A percentile compares a stretch with the other conserved stretches of the same genome.
These are phyloP conservation scores for Trochalopteron elliotii DNA, from an alignment of 2,113 vertebrate species.

Conservation along the genomic window DNA sequence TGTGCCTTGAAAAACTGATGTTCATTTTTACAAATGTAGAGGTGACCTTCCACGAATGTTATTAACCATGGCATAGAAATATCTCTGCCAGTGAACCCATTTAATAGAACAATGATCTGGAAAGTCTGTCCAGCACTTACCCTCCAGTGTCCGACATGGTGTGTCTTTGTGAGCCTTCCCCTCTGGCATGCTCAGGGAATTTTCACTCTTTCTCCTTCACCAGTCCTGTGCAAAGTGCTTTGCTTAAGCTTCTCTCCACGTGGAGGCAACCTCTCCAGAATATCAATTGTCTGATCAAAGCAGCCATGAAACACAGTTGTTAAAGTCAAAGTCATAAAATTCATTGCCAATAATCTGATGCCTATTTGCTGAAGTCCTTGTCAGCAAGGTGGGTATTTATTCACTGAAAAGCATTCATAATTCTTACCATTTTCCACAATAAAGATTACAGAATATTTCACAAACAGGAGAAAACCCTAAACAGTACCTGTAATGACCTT, in stretches of 20 bases:
- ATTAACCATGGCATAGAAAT: background rate
- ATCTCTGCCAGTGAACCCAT: background rate
- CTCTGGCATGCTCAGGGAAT: background rate
- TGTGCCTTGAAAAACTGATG: background rate
- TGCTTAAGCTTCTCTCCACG: background rate
- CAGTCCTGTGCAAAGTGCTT: background rate
- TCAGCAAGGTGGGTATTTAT: background rate
- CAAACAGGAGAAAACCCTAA: background rate
- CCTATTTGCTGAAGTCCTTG: constrained; percentile 6
- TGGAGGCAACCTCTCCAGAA: constrained; percentile 23
- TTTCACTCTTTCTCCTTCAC: constrained; percentile 34
- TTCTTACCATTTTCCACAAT: background rate
- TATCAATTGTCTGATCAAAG: constrained; percentile 63
- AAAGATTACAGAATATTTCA: background rate
- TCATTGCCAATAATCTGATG: background rate
- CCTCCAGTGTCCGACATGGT: background rate
- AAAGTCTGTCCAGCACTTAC: background rate
- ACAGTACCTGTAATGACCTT: background rate
- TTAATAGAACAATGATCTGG: constrained; percentile 41
- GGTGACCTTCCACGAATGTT: constrained; percentile 5
- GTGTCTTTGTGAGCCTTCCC: constrained; percentile 1
- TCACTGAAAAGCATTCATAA: background rate
- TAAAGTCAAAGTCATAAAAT: constrained; percentile 56
- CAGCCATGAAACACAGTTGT: constrained; percentile 7
- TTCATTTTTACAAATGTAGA: background rate